Conservation (phyloP, 2,888 invertebrate species). For the Cetonia aurata region DNA sequence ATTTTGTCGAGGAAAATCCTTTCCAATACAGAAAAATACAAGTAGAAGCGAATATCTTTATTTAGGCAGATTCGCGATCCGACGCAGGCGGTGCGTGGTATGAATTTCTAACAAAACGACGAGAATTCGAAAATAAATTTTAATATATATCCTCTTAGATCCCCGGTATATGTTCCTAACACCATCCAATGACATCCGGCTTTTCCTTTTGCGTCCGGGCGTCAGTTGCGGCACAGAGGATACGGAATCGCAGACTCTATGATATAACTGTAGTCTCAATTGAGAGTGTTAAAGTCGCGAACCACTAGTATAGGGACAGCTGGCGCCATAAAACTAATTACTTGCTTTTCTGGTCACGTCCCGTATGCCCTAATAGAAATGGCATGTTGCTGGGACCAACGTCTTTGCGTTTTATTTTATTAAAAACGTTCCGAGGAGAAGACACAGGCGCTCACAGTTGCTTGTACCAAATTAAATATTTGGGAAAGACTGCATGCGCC, state of each 20-base stretch:
- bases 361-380: slow-evolving; percentile 61
- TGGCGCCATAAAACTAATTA: slow-evolving; percentile 64
- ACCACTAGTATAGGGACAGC: slow-evolving; percentile 57
- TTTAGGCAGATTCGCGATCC: background rate
- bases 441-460: background rate
- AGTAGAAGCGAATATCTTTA: slow-evolving; percentile 21
- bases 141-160: background rate
- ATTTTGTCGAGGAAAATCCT: background rate
- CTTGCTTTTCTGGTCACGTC: slow-evolving; percentile 64
- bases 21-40: slow-evolving; percentile 5
- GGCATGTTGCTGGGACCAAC: slow-evolving; percentile 57
- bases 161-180: slow-evolving; percentile 15
- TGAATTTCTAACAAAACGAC: too few relatives aligned
- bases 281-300: slow-evolving; percentile 48
- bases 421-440: slow-evolving; percentile 53
- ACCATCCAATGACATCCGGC: slow-evolving; percentile 38
- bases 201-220: slow-evolving; percentile 45
- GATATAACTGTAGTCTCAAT: slow-evolving; percentile 52
- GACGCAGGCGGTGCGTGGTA: too few relatives aligned
- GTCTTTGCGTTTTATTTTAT: slow-evolving; percentile 58
- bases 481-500: slow-evolving; percentile 21
- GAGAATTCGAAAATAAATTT: slow-evolving; percentile 6
- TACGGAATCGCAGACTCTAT: slow-evolving; percentile 47
- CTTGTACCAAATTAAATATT: slow-evolving; percentile 46
- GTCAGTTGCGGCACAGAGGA: slow-evolving; percentile 42